Base-by-base conservation (phyloP, 2,797 vertebrate genomes). In the Mionectes olivaceus region DNA sequence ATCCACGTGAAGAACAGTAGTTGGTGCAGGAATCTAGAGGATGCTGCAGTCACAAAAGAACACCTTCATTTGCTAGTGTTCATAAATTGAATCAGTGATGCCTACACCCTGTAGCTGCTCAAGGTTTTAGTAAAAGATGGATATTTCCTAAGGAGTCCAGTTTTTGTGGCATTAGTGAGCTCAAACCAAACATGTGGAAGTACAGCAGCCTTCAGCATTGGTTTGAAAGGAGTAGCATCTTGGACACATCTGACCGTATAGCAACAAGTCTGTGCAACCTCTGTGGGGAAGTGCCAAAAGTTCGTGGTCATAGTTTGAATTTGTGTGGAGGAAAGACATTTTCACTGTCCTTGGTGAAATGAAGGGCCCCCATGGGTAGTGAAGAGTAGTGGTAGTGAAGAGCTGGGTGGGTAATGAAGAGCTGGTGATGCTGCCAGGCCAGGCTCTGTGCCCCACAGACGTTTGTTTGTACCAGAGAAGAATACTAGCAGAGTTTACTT, bases 381-480 rank as follows among this genome's bases (percentile, higher is more conserved):
- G 32, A 37, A 64, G 33, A 44, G 23, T 57, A 24, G 55, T 23
- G 53, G 32, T 23, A 56, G n/a, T 50, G 28, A 30, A 30, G 50
- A 52, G 27, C 16, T 52, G 50, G 27, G 3, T 27, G 44, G 35
- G 13, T 5, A 63, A 21, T 9, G 35, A 63, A 81, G 49, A 57
- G 13, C 24, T 4, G 5, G 32, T 41, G 59, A 33, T n/a, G 21
- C 46, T 71, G 49, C 70, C 37, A 64, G 59, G 37, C n/a, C 57
- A 59, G 55, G 37, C 59, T 2, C 2, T 0, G 0, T 23, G 33
- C 17, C 14, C 10, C 0, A 3, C 0, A 0, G 43, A 44, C 30
- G 14, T 11, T 46, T 39, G 67, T 70, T 50, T 57, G 50, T 71
- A 39, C 65, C 46, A 5, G 19, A 49, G 43, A 46, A 57, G 44